phyloP scores from a whole-genome alignment of 1,140 invertebrate genomes.

The Bombus cullumanus region DNA sequence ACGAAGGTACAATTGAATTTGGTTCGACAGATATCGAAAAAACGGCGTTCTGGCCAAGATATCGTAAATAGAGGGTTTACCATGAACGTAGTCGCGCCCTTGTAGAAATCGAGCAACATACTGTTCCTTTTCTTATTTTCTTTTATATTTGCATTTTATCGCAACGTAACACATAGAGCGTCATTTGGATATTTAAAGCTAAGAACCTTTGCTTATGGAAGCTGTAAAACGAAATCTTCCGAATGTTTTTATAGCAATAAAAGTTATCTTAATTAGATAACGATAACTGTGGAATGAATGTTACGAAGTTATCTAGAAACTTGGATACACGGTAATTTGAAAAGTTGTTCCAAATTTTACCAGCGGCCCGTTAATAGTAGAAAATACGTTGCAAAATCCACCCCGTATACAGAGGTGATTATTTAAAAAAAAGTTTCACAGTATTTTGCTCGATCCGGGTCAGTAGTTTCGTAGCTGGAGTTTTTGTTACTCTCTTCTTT shows the following conservation, averaged over 20 bases:
- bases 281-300: not conserved
- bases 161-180: not conserved
- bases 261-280: not conserved
- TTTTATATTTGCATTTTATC: too few species aligned
- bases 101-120: not conserved
- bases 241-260: not conserved
- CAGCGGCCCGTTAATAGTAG: too few species aligned
- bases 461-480: slow-evolving; percentile 53
- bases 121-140: not conserved
- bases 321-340: too few species aligned
- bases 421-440: not conserved
- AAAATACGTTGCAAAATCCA: too few species aligned
- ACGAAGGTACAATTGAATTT: not conserved
- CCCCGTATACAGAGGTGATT: too few species aligned
- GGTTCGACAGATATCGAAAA: not conserved
- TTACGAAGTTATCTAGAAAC: not conserved
- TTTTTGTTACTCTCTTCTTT: slow-evolving; percentile 62
- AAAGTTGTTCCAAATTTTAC: too few species aligned
- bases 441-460: slow-evolving; percentile 18
- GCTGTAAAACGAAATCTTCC: not conserved
- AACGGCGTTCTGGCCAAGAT: not conserved
- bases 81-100: not conserved
- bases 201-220: not conserved
- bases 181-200: not conserved
- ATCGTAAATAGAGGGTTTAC: slow-evolving; percentile 20